These are phyloP conservation scores for Heliocidaris tuberculata DNA, from an alignment of 35 echinoderm and acorn worm genomes.

Conservation along the genomic window DNA sequence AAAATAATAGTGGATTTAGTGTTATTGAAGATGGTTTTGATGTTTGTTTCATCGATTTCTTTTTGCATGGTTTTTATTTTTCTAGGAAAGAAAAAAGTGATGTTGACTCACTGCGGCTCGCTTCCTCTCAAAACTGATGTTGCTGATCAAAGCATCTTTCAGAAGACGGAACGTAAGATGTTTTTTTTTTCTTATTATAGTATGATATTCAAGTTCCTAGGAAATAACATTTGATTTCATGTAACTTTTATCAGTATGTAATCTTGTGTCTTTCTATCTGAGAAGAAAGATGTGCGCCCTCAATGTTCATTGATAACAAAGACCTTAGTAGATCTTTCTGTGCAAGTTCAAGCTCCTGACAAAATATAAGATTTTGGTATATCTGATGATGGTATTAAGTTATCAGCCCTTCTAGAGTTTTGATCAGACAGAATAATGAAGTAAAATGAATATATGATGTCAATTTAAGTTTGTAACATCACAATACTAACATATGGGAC, in stretches of 20 bases:
- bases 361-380: no score
- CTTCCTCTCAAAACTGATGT: constrained; percentile 57
- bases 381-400: no score
- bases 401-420: no score
- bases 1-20: neutral
- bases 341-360: no score
- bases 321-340: no score
- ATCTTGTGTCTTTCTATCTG: no score
- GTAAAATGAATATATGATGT: no score
- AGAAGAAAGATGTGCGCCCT: neutral
- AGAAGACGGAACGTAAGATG: constrained; percentile 55
- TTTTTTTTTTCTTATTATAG: neutral
- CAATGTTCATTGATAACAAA: no score
- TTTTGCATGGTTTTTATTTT: neutral
- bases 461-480: no score
- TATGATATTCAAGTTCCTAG: neutral
- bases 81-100: constrained; percentile 47
- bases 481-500: no score
- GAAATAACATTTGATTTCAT: neutral
- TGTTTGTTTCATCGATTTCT: neutral
- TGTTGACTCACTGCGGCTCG: constrained; percentile 67
- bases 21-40: neutral
- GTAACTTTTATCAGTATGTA: neutral
- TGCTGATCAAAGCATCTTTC: constrained; percentile 66
- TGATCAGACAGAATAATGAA: no score